Percentiles rank a stretch among this genome's conserved stretches.
These are phyloP conservation scores for Ornithoptera priamus DNA, from an alignment of 2,888 invertebrate genomes.

Conservation along the genomic window DNA sequence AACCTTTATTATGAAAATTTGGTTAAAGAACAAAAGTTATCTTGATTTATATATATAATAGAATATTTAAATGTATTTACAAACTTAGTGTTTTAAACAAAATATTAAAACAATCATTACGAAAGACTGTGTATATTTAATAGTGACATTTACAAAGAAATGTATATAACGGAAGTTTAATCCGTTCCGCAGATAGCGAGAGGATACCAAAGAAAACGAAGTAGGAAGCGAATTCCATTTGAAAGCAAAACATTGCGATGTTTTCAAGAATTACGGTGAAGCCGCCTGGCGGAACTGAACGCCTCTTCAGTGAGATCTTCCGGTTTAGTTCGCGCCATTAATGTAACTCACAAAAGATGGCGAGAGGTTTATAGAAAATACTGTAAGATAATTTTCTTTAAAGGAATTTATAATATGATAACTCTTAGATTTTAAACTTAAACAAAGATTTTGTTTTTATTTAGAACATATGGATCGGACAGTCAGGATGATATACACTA, in stretches of 20 bases:
- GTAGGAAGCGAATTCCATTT: neutral
- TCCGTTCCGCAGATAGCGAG: neutral
- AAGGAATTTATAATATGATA: neutral
- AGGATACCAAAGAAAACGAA: neutral
- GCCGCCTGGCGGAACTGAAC: neutral
- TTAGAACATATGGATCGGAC: no score
- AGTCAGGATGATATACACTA: no score
- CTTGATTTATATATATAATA: no score
- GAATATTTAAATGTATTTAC: no score
- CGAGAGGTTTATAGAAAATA: neutral
- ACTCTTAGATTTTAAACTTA: neutral
- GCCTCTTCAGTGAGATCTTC: neutral
- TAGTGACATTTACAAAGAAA: neutral
- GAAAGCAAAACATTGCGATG: slow-evolving; percentile 1
- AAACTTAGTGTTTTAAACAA: no score
- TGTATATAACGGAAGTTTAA: neutral
- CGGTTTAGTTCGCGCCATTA: neutral
- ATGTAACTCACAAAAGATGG: neutral
- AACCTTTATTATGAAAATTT: no score
- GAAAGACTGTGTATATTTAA: no score
- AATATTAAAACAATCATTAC: no score
- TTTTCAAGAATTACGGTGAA: neutral
- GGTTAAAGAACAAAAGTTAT: no score
- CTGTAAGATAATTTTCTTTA: neutral
- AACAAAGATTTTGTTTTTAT: neutral